Base-by-base conservation (phyloP, 2,888 invertebrate genomes). In the Epiblema foenella region DNA sequence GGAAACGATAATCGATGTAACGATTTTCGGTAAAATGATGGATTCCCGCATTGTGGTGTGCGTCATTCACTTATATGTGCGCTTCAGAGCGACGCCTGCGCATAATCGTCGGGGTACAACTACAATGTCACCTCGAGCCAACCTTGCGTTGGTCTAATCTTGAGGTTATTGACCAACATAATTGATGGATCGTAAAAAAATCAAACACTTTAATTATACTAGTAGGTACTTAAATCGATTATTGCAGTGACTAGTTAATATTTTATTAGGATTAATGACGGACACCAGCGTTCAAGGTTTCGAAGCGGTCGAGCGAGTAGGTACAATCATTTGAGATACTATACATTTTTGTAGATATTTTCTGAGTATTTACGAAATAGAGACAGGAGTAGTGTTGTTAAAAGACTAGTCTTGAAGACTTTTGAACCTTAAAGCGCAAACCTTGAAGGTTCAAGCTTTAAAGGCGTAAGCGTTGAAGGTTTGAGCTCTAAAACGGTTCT, bases 91-190 rank as follows among this genome's bases (percentile, higher is more conserved):
- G 78, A 70, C 87, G 86, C 84, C 82, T 75, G 85, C 85, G 86
- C 85, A 83, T 33, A 8, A 33, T 62, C 75, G 72, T 76, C 76
- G 76, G 69, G 70, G 70, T 81, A 81, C 88, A 89, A 89, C 85
- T 81, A 81, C 88, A 89, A 89, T 85, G 89, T 89, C 89, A 89
- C 89, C 87, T 81, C 77, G 72, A 59, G 42, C 74, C 80, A 85
- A 89, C 88, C 89, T 89, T 89, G 74, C 75, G 78, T 77, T 80
- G 75, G 81, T 83, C 84, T 84, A 85, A 85, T 86, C 83, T 84
- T 76, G 74, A 80, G 88, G 84, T 84, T 81, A 76, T 79, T 86
- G 88, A 87, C 88, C 87, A 79, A 62, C 37, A 59, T 67, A 74
- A 78, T 81, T 81, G 86, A 81, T 82, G 83, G 77, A 82, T 67